Conservation (phyloP, 1,140 invertebrate genomes). For the Agrypnia vestita region DNA sequence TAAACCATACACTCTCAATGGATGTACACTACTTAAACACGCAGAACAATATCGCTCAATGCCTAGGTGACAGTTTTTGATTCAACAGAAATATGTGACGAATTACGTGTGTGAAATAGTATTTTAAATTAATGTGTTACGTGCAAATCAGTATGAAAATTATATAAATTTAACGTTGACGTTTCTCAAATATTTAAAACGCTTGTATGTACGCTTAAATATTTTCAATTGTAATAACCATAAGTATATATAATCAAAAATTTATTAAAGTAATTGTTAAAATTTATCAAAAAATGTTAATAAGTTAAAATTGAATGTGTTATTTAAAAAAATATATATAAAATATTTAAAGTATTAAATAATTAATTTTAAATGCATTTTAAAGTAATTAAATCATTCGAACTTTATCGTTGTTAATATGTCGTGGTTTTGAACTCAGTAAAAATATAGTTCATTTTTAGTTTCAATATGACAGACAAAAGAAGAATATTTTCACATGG, state of each 20-base stretch:
- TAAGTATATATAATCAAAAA: too few species aligned
- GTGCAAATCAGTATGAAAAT: constrained; percentile 4
- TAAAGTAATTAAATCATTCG: neutral
- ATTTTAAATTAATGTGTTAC: neutral
- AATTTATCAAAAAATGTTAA: too few species aligned
- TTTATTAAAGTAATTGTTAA: too few species aligned
- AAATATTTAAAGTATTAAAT: too few species aligned
- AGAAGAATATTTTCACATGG: constrained; percentile 13
- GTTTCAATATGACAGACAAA: constrained; percentile 12
- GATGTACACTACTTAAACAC: neutral
- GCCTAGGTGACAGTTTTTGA: constrained; percentile 6
- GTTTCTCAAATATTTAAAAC: too few species aligned
- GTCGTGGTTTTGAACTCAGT: too few species aligned
- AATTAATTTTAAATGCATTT: neutral
- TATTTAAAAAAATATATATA: too few species aligned
- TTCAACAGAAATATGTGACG: constrained; percentile 32
- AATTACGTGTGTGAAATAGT: constrained; percentile 3
- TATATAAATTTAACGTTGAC: neutral
- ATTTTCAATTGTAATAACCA: too few species aligned
- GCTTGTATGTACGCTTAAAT: too few species aligned
- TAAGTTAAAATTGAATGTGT: too few species aligned
- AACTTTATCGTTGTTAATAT: neutral
- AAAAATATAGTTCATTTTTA: neutral
- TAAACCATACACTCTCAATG: neutral
- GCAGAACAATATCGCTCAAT: neutral